Conservation (phyloP, 1,140 invertebrate species). For the Dendrolimus kikuchii region DNA sequence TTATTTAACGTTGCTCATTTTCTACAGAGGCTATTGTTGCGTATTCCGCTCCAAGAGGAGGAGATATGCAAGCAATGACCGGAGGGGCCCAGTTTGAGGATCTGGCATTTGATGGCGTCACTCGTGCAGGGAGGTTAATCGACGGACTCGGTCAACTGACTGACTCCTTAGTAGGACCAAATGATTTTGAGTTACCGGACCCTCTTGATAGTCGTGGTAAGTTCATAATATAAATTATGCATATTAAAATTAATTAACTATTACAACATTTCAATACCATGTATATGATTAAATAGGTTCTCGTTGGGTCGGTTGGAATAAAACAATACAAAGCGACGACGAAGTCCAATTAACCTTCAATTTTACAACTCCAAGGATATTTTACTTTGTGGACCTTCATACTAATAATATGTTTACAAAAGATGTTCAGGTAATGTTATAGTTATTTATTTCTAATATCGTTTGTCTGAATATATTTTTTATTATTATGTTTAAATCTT, state of each 20-base stretch:
- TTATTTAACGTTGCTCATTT: slow-evolving; percentile 33
- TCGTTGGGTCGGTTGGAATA: slow-evolving; percentile 93
- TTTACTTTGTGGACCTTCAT: slow-evolving; percentile 84
- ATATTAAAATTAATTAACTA: neutral
- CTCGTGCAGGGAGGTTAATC: slow-evolving; percentile 76
- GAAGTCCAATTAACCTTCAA: slow-evolving; percentile 82
- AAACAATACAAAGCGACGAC: slow-evolving; percentile 72
- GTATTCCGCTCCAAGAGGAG: slow-evolving; percentile 85
- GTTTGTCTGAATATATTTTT: too few species aligned
- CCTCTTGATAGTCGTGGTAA: slow-evolving; percentile 70
- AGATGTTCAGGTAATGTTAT: slow-evolving; percentile 77
- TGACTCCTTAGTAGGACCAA: slow-evolving; percentile 75
- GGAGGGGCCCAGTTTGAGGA: slow-evolving; percentile 88
- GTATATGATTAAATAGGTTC: slow-evolving; percentile 72
- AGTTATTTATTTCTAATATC: too few species aligned
- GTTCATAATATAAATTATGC: slow-evolving; percentile 3
- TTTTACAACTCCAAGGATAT: slow-evolving; percentile 84
- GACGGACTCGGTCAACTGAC: slow-evolving; percentile 91
- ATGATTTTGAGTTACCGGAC: slow-evolving; percentile 73
- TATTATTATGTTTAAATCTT: too few species aligned
- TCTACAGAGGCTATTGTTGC: slow-evolving; percentile 81
- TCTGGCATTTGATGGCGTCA: slow-evolving; percentile 88
- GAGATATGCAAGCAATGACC: slow-evolving; percentile 81
- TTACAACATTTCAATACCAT: neutral
- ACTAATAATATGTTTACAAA: slow-evolving; percentile 81